Evolutionary conservation across 2,797 vertebrate species (phyloP), one percentile per base, ranked within the genome.

Genomic region (Peromyscus melanophrys): DNA sequence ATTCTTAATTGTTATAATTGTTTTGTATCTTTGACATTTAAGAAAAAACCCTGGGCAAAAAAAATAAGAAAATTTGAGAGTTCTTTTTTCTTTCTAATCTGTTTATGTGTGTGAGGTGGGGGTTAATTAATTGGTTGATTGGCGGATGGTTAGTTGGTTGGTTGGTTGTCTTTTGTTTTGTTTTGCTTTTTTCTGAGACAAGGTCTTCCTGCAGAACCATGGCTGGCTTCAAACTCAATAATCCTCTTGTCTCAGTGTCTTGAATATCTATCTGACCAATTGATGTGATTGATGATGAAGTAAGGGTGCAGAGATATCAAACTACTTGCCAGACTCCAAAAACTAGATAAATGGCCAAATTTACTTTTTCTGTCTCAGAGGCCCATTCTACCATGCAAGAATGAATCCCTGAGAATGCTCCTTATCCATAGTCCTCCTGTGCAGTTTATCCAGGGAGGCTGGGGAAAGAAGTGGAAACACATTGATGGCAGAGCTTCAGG

Each of bases 1-100:
- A 92, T n/a, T 65, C 25, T 37, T 84, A 80, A 46, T 55, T 95
- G 10, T 91, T 88, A 5, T 90, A 90, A 84, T 63, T 55, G 19
- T 3, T 29, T 87, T 73, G 61, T 21, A 55, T 93, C 46, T 84
- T 93, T 57, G 69, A 55, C 31, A n/a, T 80, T 88, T 19, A 92
- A 67, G 59, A 93, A 96, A 84, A 25, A 25, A 34, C 21, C 23
- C 2, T n/a, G 31, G 75, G 21, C 52, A 52, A 21, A 5, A 5
- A 94, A 63, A 82, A 90, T 83, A 29, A 67, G 16, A 63, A 87
- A 40, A 57, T n/a, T 81, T 89, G 43, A 69, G 2, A 59, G 10
- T 7, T 61, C 25, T 59, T 46, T 85, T 63, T 31, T 63, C 57
- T 63, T 31, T 76, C 40, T 63, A 84, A 84, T 40, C 59, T 83